These are phyloP conservation scores for Conus betulinus DNA, from an alignment of 1,140 invertebrate species.

Conservation along the genomic window DNA sequence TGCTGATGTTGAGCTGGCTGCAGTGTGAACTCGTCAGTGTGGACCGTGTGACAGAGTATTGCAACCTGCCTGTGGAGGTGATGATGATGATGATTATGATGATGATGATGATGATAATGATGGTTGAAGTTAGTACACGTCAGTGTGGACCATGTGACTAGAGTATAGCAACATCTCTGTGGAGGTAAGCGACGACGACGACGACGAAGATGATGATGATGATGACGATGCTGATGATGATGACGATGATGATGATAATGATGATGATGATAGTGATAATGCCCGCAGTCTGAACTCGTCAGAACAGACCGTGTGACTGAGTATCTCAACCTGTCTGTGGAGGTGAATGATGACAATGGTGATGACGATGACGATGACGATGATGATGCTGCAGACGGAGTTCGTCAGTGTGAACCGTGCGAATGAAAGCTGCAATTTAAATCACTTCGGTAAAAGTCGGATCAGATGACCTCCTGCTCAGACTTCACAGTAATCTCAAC, in stretches of 20 bases:
- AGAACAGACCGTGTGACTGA: not conserved
- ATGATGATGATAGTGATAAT: not conserved
- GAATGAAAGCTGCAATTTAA: too few relatives aligned
- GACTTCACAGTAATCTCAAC: too few relatives aligned
- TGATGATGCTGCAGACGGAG: not conserved
- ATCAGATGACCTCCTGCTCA: too few relatives aligned
- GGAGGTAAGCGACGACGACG: not conserved
- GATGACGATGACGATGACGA: constrained; percentile 4
- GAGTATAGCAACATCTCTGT: too few relatives aligned
- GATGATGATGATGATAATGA: too few relatives aligned
- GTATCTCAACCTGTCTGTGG: not conserved
- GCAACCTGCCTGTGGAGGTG: not conserved
- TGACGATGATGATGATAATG: not conserved
- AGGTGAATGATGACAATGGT: not conserved
- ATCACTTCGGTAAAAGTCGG: too few relatives aligned
- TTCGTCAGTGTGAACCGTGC: not conserved
- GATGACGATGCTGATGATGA: not conserved
- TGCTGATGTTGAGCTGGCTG: not conserved
- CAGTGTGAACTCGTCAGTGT: not conserved
- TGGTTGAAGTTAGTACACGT: too few relatives aligned
- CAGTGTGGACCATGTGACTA: too few relatives aligned
- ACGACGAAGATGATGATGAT: not conserved
- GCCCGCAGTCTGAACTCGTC: not conserved
- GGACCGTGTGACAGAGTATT: not conserved
- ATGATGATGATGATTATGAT: too few relatives aligned